These are phyloP conservation scores for Isaurus tuberculatus DNA, from an alignment of 92 coral and sea anemone genomes.

Conservation along the genomic window DNA sequence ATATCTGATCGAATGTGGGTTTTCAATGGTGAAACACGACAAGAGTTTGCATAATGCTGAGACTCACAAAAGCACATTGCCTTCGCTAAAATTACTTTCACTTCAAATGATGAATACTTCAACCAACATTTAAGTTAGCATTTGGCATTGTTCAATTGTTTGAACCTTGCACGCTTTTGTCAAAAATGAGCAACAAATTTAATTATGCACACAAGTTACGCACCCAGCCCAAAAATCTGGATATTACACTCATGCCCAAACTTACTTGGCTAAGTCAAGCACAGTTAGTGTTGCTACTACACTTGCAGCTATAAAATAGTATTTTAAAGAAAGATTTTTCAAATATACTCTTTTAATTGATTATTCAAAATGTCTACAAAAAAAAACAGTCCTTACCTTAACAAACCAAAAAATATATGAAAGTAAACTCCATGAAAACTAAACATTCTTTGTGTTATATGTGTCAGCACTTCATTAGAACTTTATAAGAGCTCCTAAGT, in stretches of 20 bases:
- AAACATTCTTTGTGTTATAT: slow-evolving; percentile 2
- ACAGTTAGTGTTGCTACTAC: neutral
- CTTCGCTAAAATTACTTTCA: neutral
- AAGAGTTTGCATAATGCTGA: neutral
- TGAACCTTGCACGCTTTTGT: neutral
- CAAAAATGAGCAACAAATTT: neutral
- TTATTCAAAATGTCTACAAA: slow-evolving; percentile 2
- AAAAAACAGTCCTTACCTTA: slow-evolving; percentile 4
- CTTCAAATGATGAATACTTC: neutral
- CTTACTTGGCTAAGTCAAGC: neutral
- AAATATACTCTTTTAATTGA: slow-evolving; percentile 2
- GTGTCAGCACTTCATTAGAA: no score
- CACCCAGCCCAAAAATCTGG: neutral
- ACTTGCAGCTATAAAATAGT: neutral
- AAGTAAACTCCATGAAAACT: slow-evolving; percentile 12
- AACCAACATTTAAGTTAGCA: neutral
- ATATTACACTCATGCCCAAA: neutral
- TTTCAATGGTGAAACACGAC: neutral
- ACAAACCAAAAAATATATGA: slow-evolving; percentile 17
- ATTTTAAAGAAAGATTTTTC: neutral
- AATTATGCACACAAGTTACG: neutral
- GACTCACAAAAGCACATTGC: neutral
- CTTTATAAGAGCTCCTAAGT: no score
- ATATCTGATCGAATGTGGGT: no score
- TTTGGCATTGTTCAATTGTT: neutral